Evolutionary conservation across 2,888 invertebrate genomes (phyloP).

Genomic region (Choristoneura rosaceana): DNA sequence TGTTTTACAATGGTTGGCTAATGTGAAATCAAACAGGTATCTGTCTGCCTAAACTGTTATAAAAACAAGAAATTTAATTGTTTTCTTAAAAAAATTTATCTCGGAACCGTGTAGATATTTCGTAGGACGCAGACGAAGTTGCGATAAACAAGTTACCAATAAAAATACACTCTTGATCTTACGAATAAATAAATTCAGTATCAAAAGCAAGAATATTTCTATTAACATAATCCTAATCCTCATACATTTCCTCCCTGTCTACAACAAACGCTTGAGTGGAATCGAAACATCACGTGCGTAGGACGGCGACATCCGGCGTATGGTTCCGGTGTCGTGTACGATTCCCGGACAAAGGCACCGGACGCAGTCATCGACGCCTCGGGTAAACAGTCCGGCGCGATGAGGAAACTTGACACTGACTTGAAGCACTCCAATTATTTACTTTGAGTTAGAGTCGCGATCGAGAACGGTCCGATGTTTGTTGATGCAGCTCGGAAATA

Average conservation of each 20-base stretch:
- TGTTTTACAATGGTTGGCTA: too few species aligned
- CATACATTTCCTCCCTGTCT: background rate
- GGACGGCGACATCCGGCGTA: slow-evolving; percentile 9
- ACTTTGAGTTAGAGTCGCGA: slow-evolving; percentile 5
- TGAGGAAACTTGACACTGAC: slow-evolving; percentile 13
- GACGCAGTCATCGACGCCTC: slow-evolving; percentile 15
- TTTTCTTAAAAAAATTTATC: too few species aligned
- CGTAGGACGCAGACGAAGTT: too few species aligned
- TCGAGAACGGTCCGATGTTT: slow-evolving; percentile 6
- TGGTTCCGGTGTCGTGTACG: slow-evolving; percentile 17
- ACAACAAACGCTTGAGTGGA: background rate
- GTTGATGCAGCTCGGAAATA: background rate
- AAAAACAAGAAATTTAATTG: too few species aligned
- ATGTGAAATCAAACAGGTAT: too few species aligned
- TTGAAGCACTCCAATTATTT: slow-evolving; percentile 12
- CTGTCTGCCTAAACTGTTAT: too few species aligned
- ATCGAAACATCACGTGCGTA: slow-evolving; percentile 20
- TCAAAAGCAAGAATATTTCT: background rate
- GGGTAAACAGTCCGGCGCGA: slow-evolving; percentile 12
- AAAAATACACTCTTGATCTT: background rate
- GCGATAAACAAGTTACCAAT: too few species aligned
- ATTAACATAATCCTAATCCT: slow-evolving; percentile 1
- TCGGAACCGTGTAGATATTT: too few species aligned
- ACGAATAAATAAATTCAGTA: background rate
- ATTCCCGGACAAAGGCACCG: slow-evolving; percentile 17